A percentile compares a stretch with the other conserved stretches of the same genome.
These are phyloP conservation scores for Iphiclides podalirius DNA, from an alignment of 2,888 invertebrate genomes.

Conservation along the genomic window DNA sequence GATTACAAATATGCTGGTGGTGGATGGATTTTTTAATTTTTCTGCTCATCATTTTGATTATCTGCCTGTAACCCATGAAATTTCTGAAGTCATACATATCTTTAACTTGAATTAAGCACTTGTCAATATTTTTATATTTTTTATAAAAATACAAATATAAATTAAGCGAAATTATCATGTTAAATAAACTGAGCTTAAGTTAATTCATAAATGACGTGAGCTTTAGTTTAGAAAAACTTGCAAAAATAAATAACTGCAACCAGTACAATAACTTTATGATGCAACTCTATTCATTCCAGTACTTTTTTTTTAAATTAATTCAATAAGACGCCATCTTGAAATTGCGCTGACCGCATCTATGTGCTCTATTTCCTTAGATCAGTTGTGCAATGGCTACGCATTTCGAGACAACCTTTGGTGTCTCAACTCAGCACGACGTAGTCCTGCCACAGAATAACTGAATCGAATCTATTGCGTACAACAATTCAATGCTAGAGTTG, in stretches of 20 bases:
- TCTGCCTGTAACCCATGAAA: too few species aligned
- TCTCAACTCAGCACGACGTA: constrained; percentile 48
- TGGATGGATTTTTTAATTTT: too few species aligned
- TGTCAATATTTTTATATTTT: too few species aligned
- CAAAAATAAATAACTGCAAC: not conserved
- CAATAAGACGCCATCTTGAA: constrained; percentile 10
- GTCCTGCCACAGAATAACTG: constrained; percentile 47
- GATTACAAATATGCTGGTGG: too few species aligned
- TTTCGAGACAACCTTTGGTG: constrained; percentile 50
- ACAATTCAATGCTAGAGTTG: constrained; percentile 31
- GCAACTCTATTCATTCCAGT: constrained; percentile 4
- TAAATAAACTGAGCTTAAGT: too few species aligned
- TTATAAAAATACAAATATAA: too few species aligned
- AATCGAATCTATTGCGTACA: constrained; percentile 45
- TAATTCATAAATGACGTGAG: too few species aligned
- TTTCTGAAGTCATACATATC: too few species aligned
- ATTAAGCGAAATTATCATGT: too few species aligned
- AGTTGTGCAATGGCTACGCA: constrained; percentile 46
- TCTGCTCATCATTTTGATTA: too few species aligned
- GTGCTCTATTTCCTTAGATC: constrained; percentile 38
- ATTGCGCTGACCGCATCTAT: constrained; percentile 47
- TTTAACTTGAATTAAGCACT: too few species aligned
- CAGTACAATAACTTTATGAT: constrained; percentile 6
- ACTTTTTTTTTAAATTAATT: constrained; percentile 16
- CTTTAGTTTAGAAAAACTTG: not conserved